Base-by-base conservation (phyloP, 2,888 invertebrate genomes). In the Heliconius ethilla region DNA sequence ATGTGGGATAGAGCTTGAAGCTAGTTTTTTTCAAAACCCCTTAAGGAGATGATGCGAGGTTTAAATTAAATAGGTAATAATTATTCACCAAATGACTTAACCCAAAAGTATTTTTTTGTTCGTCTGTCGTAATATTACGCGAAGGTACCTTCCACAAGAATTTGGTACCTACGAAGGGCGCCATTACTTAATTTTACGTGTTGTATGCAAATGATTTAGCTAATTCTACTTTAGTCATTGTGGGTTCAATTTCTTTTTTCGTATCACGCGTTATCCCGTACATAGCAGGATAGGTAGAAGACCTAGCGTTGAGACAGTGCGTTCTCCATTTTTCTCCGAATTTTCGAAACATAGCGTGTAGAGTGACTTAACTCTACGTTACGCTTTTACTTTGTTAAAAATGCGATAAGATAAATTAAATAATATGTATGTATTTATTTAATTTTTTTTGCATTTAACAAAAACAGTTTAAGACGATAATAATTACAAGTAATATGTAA, bases 41-140 rank as follows among this genome's bases (percentile, higher is more conserved):
- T 63, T 11, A 37, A 40, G 40, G 6, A 22, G 9, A 18, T 45
- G 45, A 51, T 51, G 18, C 2, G 18, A 51, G 51, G 18, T 10
- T 29, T 66, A 6, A n/a, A 40, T 72, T 59, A 33, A 72, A 59
- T 9, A 72, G 13, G 25, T 33, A 33, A 59, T 59, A 72, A 72
- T 59, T 37, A 72, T 33, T 37, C 59, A 37, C n/a, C 4, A 59
- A 72, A 59, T 59, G 59, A 25, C 59, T 59, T 72, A 15, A n/a
- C 10, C 25, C n/a, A 7, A 59, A 33, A 59, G 55, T 5, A 25
- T 78, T 75, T 74, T 29, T 45, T 70, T 76, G 29, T 33, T 59
- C 29, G 18, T 75, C 62, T 79, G 55, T 78, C 78, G 76, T 40
- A 76, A 78, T 69, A 40, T 75, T 79, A 79, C 79, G 79, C 55